Evolutionary conservation across 1,140 invertebrate genomes (phyloP).

Genomic region (Drosophila murphyi): DNA sequence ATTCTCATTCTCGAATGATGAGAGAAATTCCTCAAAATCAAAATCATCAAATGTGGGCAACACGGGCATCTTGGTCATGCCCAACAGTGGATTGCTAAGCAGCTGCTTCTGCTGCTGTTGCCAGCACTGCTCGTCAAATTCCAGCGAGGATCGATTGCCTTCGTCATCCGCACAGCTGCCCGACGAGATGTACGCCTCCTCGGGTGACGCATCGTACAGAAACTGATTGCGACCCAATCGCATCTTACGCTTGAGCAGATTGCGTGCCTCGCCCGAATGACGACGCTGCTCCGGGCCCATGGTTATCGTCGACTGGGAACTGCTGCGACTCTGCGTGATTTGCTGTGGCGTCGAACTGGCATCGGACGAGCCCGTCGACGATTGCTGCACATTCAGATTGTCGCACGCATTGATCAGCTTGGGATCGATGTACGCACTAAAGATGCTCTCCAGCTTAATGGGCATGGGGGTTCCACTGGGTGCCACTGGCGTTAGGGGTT

Average conservation of each 20-base stretch:
- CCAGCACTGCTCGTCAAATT: slow-evolving; percentile 73
- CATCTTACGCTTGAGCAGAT: slow-evolving; percentile 78
- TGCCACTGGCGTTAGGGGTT: slow-evolving; percentile 4
- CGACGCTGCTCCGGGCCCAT: slow-evolving; percentile 51
- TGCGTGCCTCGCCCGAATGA: slow-evolving; percentile 72
- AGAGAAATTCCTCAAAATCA: slow-evolving; percentile 86
- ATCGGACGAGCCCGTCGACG: slow-evolving; percentile 49
- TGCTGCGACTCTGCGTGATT: slow-evolving; percentile 52
- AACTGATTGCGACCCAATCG: slow-evolving; percentile 83
- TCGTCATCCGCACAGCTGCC: slow-evolving; percentile 76
- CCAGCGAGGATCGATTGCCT: slow-evolving; percentile 71
- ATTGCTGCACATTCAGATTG: slow-evolving; percentile 69
- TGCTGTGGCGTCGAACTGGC: slow-evolving; percentile 61
- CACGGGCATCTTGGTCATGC: slow-evolving; percentile 51
- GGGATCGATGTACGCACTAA: slow-evolving; percentile 78
- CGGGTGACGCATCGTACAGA: slow-evolving; percentile 78
- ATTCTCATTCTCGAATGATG: slow-evolving; percentile 85
- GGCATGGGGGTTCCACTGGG: slow-evolving; percentile 22
- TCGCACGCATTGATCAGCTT: slow-evolving; percentile 83
- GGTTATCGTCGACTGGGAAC: slow-evolving; percentile 69
- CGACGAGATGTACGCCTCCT: slow-evolving; percentile 62
- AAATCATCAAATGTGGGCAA: slow-evolving; percentile 81
- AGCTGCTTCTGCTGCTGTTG: slow-evolving; percentile 71
- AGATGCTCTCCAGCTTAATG: slow-evolving; percentile 68
- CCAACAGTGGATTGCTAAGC: slow-evolving; percentile 38